These are phyloP conservation scores for Protosalanx chinensis DNA, from an alignment of 2,797 vertebrate species.

Conservation along the genomic window DNA sequence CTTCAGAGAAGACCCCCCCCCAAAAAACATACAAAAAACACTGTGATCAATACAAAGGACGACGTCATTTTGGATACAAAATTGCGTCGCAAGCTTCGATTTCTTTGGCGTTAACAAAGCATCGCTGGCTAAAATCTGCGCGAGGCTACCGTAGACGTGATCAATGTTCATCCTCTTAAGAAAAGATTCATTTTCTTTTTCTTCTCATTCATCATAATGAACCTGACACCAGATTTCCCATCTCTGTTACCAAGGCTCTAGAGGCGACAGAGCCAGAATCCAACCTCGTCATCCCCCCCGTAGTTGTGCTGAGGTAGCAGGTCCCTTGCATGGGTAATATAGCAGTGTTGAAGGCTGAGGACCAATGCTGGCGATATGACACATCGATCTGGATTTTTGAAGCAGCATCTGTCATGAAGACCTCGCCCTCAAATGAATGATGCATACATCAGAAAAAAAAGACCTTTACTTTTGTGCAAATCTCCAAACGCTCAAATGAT, in stretches of 20 bases:
- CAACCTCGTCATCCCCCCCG: slow-evolving; percentile 47
- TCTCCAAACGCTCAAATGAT: background rate
- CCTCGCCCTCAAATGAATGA: no score
- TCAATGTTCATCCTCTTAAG: background rate
- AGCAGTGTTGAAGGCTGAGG: slow-evolving; percentile 12
- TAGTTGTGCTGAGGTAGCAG: slow-evolving; percentile 47
- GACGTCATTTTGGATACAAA: background rate
- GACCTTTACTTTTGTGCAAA: background rate
- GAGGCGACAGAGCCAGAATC: slow-evolving; percentile 30
- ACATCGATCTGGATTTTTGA: no score
- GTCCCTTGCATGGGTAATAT: slow-evolving; percentile 24
- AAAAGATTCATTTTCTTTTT: background rate
- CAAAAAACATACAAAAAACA: background rate
- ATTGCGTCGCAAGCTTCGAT: background rate
- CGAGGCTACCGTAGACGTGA: background rate
- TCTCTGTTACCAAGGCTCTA: slow-evolving; percentile 35
- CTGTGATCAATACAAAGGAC: background rate
- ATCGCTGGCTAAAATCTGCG: background rate
- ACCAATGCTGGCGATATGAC: background rate
- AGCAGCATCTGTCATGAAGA: no score
- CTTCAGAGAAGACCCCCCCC: background rate
- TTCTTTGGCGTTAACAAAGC: background rate
- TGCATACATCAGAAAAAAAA: slow-evolving; percentile 11
- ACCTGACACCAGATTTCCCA: slow-evolving; percentile 24
- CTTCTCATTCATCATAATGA: slow-evolving; percentile 11